Evolutionary conservation across 2,113 vertebrate genomes (phyloP).

Genomic region (Nycticorax nycticorax): DNA sequence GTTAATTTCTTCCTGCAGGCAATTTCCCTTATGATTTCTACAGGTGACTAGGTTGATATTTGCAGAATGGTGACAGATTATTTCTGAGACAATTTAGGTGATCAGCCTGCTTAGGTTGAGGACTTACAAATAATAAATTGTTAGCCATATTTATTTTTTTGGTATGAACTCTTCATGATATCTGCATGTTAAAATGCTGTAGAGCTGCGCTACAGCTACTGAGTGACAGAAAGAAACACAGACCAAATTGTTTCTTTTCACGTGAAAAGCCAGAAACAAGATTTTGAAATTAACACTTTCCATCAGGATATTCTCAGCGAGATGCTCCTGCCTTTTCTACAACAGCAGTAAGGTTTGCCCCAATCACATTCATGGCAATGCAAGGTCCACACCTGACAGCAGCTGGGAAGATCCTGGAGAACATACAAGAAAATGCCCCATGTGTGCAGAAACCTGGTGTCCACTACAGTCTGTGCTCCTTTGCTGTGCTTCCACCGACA

Average conservation of each 20-base stretch:
- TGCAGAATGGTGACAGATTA: background rate
- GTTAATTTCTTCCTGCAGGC: background rate
- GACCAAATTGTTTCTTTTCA: background rate
- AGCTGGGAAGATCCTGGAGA: background rate
- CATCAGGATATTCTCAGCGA: background rate
- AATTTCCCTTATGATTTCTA: background rate
- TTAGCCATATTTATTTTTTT: background rate
- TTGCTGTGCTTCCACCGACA: background rate
- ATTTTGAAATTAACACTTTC: background rate
- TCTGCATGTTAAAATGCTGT: background rate
- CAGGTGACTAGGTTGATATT: background rate
- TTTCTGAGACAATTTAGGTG: background rate
- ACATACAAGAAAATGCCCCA: background rate
- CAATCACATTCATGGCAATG: background rate
- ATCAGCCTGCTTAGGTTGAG: background rate
- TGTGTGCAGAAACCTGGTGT: accelerated
- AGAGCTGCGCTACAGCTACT: background rate
- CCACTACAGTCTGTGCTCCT: background rate
- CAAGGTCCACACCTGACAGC: background rate
- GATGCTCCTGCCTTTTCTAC: background rate
- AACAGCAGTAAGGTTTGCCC: background rate
- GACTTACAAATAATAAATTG: background rate
- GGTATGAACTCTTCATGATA: background rate
- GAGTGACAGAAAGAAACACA: background rate
- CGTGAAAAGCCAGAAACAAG: background rate